These are phyloP conservation scores for Stenolophus ochropezus DNA, from an alignment of 2,888 invertebrate species.

Conservation along the genomic window DNA sequence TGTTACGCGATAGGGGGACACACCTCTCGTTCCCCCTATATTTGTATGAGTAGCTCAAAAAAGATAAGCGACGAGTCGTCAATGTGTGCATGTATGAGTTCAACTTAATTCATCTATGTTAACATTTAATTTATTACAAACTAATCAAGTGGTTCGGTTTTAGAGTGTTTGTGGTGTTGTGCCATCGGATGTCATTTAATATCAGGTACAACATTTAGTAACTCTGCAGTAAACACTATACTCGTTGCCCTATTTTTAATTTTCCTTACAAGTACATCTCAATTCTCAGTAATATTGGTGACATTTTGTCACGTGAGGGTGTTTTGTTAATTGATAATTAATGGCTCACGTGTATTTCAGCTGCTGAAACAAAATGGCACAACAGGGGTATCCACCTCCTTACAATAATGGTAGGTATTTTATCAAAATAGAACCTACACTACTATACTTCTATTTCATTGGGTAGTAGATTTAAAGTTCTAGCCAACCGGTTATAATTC, in stretches of 20 bases:
- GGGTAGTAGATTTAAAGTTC: too few species aligned
- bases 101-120: conserved; percentile 39
- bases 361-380: conserved; percentile 49
- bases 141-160: conserved; percentile 24
- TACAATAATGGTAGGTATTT: conserved; percentile 50
- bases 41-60: conserved; percentile 42
- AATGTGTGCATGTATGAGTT: conserved; percentile 20
- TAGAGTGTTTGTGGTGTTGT: not conserved
- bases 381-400: conserved; percentile 52
- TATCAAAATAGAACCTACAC: not conserved
- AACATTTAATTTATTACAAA: conserved; percentile 27
- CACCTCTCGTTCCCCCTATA: conserved; percentile 22
- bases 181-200: conserved; percentile 23
- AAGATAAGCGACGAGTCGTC: conserved; percentile 12
- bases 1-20: conserved; percentile 6
- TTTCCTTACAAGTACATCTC: not conserved
- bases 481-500: not conserved
- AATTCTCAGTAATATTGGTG: not conserved
- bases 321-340: not conserved
- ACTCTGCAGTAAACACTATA: not conserved
- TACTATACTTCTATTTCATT: not conserved
- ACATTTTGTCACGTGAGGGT: conserved; percentile 11
- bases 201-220: not conserved
- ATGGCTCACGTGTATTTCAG: conserved; percentile 25
- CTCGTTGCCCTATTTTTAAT: conserved; percentile 18